Percentiles rank a stretch among this genome's conserved stretches.
These are phyloP conservation scores for Ploceus nigricollis DNA, from an alignment of 2,113 vertebrate genomes.

Conservation along the genomic window DNA sequence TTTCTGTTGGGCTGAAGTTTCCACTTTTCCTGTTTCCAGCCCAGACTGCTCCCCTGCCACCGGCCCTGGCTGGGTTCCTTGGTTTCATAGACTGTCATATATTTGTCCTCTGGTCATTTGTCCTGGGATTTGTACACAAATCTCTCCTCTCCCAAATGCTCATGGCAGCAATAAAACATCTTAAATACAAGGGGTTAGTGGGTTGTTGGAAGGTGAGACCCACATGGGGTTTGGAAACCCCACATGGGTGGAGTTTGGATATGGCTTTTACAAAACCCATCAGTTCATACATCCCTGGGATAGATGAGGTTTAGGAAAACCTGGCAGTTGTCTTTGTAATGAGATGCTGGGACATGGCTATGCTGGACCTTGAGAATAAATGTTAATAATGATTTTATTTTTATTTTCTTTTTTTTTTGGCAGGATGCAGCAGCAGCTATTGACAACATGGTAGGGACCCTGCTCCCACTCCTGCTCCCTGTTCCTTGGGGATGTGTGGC, in stretches of 20 bases:
- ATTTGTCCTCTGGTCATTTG: rapidly evolving
- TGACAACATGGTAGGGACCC: constrained; percentile 88
- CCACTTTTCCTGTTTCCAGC: background rate
- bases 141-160: background rate
- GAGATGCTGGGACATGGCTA: rapidly evolving
- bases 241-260: background rate
- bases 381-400: background rate
- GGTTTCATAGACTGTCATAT: rapidly evolving
- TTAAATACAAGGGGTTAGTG: rapidly evolving
- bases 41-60: rapidly evolving
- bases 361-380: background rate
- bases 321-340: rapidly evolving
- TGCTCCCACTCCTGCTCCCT: background rate
- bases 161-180: rapidly evolving
- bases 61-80: rapidly evolving
- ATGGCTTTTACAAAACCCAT: rapidly evolving
- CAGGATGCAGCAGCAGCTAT: constrained; percentile 96
- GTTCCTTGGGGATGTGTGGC: background rate
- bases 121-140: rapidly evolving
- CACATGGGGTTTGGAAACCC: background rate
- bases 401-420: background rate
- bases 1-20: background rate
- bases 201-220: background rate
- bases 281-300: background rate
- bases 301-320: background rate